Evolutionary conservation across 2,888 invertebrate genomes (phyloP).

Genomic region (Kryphioiulus occultus): DNA sequence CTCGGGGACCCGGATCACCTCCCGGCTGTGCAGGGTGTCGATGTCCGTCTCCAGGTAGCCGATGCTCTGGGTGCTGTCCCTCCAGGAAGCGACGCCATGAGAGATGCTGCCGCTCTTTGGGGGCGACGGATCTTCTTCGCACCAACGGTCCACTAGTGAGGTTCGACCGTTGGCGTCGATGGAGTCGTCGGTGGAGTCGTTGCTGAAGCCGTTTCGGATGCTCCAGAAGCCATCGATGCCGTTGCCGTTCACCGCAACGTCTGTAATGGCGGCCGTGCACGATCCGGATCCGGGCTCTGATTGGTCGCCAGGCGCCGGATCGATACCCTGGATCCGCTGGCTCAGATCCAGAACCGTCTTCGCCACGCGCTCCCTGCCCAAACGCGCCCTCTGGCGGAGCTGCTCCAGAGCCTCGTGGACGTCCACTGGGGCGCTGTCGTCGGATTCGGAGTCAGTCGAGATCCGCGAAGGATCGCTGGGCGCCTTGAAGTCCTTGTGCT

Average conservation of each 20-base stretch:
- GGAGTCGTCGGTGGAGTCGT: background rate
- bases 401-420: constrained; percentile 52
- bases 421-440: background rate
- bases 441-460: constrained; percentile 2
- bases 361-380: constrained; percentile 55
- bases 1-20: constrained; percentile 53
- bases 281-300: background rate
- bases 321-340: constrained; percentile 43
- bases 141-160: background rate
- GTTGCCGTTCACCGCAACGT: background rate
- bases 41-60: constrained; percentile 84
- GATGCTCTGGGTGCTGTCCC: constrained; percentile 63
- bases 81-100: background rate
- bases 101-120: constrained; percentile 44
- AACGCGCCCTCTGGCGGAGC: constrained; percentile 54
- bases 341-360: constrained; percentile 62
- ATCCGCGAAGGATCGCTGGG: constrained; percentile 43
- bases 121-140: background rate
- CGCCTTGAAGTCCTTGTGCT: constrained; percentile 54
- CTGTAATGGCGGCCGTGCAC: background rate
- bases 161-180: no score
- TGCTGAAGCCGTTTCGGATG: background rate
- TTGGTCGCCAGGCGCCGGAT: background rate
- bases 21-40: constrained; percentile 68
- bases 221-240: no score